phyloP scores from a whole-genome alignment of 2,888 invertebrate genomes.

The Brachylomia viminalis region DNA sequence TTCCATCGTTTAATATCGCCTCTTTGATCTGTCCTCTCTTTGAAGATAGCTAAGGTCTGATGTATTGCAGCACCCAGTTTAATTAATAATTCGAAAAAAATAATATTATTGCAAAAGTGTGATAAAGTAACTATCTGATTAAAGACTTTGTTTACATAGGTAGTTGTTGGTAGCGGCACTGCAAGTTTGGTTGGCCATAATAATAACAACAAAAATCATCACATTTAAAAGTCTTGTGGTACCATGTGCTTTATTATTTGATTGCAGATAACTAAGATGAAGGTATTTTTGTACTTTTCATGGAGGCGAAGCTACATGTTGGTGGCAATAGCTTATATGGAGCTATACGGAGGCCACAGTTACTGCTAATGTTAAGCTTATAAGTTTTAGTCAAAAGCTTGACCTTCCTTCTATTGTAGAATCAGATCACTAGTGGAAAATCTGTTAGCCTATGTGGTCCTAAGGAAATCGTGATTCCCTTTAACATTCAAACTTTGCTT shows the following conservation, averaged over 20 bases:
- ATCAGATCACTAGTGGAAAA: background rate
- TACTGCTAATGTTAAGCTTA: background rate
- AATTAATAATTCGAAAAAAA: background rate
- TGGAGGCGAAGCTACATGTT: background rate
- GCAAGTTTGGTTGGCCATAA: background rate
- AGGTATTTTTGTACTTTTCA: slow-evolving; percentile 15
- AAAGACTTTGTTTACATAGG: background rate
- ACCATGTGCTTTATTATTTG: background rate
- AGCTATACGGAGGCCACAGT: background rate
- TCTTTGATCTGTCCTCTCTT: background rate
- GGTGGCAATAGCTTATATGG: background rate
- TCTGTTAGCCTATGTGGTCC: background rate
- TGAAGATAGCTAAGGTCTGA: background rate
- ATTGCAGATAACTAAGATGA: slow-evolving; percentile 4
- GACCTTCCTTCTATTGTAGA: background rate
- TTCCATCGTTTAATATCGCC: slow-evolving; percentile 3
- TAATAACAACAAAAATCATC: background rate
- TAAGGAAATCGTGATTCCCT: slow-evolving; percentile 13
- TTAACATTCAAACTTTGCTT: slow-evolving; percentile 39
- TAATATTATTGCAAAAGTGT: background rate
- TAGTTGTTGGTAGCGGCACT: background rate
- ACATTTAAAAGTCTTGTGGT: background rate
- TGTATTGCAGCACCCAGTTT: slow-evolving; percentile 1
- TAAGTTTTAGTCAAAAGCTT: background rate
- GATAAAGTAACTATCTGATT: background rate